Evolutionary conservation across 1,140 invertebrate species (phyloP), one percentile per base, ranked within the genome.

Genomic region (Bombus picipes): DNA sequence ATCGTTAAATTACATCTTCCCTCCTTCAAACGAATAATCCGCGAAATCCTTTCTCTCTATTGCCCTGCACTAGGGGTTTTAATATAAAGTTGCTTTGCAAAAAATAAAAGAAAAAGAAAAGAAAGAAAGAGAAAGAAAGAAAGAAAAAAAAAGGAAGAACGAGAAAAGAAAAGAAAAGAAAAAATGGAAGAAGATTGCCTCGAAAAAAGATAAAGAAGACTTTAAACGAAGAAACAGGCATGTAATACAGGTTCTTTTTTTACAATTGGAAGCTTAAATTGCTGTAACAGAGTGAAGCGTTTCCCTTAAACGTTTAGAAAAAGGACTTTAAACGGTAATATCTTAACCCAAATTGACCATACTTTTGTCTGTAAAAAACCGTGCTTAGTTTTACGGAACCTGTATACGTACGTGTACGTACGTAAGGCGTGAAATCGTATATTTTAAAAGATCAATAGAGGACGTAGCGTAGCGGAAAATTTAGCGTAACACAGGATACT

Each of bases 251-350:
- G 66, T 10, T 34, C 10, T 28, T 37, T 22, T 66, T 65, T 34
- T 22, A 34, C 65, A 10, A 68, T 18, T 34, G 66, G 8, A 25
- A 37, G 66, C 18, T 37, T 37, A 22, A 68, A 68, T 68, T 34
- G 34, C 18, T 68, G 18, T 68, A 68, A 34, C 65, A 32, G 65
- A 37, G 62, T 65, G 62, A 65, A 65, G n/a, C 47, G 47, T 65
- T 65, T 65, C n/a, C 62, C n/a, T 37, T 68, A 37, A 34, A 34
- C 66, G 34, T 37, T 68, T 34, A 68, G 66, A 68, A 68, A 34
- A 68, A 34, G 65, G 65, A 34, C 32, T 68, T 68, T 68, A 32
- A 68, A 68, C 66, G 66, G 66, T 68, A 68, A 68, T 68, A 68
- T 68, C 66, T 34, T 68, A 22, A 22, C 18, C 66, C 66, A 37